Conservation (phyloP, 64 coral and sea anemone species). For the Trachythela sp. region DNA sequence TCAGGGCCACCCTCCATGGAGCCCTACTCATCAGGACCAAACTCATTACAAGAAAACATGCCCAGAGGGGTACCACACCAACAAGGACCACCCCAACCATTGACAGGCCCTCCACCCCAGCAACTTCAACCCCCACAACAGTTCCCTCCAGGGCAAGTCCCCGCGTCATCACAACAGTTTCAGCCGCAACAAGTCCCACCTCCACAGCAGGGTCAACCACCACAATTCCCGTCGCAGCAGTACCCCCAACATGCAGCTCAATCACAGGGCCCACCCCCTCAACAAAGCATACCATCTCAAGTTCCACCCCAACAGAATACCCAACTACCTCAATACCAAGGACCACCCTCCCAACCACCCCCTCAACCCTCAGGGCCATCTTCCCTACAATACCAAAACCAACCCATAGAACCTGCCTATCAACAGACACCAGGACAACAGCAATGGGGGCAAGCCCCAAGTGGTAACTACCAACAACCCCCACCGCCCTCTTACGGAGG, state of each 20-base stretch:
- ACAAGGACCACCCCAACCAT: slow-evolving; percentile 10
- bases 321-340: neutral
- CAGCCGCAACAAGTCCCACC: neutral
- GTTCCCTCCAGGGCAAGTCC: neutral
- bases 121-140: slow-evolving; percentile 32
- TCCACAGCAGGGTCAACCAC: neutral
- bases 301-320: neutral
- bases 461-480: slow-evolving; percentile 28
- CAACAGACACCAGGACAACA: neutral
- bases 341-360: neutral
- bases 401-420: neutral
- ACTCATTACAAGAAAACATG: neutral
- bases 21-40: neutral
- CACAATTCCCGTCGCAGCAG: neutral
- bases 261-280: neutral
- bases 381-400: neutral
- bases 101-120: neutral
- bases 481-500: neutral
- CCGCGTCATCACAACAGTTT: slow-evolving; percentile 7
- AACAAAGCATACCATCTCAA: neutral
- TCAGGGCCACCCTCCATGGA: slow-evolving; percentile 2
- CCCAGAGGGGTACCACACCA: neutral
- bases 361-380: neutral
- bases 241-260: neutral
- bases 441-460: neutral